These are phyloP conservation scores for Aurelia sp. DNA, from an alignment of 30 jellyfish, hydroid and myxozoan genomes.

Conservation along the genomic window DNA sequence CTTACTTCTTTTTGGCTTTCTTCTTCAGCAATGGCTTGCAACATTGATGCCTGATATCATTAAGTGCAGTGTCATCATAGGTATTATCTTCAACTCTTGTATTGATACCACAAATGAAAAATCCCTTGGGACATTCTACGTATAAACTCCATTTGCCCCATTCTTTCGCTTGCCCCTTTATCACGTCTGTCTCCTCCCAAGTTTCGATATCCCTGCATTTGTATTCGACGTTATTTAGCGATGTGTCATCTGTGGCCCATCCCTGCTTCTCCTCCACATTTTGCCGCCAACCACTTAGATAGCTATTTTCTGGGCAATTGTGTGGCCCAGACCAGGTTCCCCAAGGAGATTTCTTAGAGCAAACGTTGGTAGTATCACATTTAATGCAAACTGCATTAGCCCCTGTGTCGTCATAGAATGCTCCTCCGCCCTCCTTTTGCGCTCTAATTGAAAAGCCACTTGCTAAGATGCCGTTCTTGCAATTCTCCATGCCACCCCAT, in stretches of 20 bases:
- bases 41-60: constrained; percentile 63
- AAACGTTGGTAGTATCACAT: constrained; percentile 6
- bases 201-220: constrained; percentile 48
- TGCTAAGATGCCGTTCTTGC: constrained; percentile 55
- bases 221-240: constrained; percentile 58
- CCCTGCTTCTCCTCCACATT: constrained; percentile 50
- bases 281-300: constrained; percentile 60
- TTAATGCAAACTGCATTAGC: constrained; percentile 62
- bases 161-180: constrained; percentile 31
- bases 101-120: constrained; percentile 64
- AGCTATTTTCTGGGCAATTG: constrained; percentile 40
- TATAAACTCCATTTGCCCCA: constrained; percentile 69
- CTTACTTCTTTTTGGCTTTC: constrained; percentile 1
- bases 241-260: constrained; percentile 47
- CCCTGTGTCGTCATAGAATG: constrained; percentile 50
- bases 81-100: constrained; percentile 63
- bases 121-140: constrained; percentile 57
- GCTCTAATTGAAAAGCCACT: constrained; percentile 32
- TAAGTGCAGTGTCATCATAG: constrained; percentile 67
- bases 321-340: constrained; percentile 50
- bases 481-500: constrained; percentile 52
- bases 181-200: constrained; percentile 23
- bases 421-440: neutral
- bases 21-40: constrained; percentile 48
- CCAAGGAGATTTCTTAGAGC: constrained; percentile 8